A percentile compares a stretch with the other conserved stretches of the same genome.
These are phyloP conservation scores for Drosophila malerkotliana DNA, from an alignment of 1,140 invertebrate genomes.

Conservation along the genomic window DNA sequence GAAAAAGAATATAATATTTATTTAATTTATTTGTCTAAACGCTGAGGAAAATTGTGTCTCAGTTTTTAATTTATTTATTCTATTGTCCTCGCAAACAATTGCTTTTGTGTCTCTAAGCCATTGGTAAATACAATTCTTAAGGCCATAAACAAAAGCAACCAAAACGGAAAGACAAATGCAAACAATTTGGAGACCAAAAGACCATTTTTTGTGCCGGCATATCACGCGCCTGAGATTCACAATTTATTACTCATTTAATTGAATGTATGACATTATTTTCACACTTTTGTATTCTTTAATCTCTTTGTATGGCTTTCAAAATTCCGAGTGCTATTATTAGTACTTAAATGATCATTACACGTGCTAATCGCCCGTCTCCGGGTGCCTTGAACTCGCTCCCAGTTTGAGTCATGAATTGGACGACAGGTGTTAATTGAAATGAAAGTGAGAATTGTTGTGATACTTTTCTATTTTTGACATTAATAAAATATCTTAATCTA, in stretches of 20 bases:
- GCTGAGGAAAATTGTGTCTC: slow-evolving; percentile 4
- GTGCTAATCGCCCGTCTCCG: slow-evolving; percentile 34
- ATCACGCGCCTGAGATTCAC: slow-evolving; percentile 50
- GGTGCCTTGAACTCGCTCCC: slow-evolving; percentile 48
- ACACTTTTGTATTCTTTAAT: slow-evolving; percentile 23
- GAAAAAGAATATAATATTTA: not conserved
- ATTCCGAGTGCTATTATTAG: slow-evolving; percentile 36
- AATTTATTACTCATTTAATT: slow-evolving; percentile 47
- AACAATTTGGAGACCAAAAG: slow-evolving; percentile 37
- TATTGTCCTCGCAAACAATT: slow-evolving; percentile 34
- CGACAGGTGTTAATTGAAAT: slow-evolving; percentile 14
- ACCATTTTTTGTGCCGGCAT: slow-evolving; percentile 19
- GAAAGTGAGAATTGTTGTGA: slow-evolving; percentile 19
- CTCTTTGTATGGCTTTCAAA: not conserved
- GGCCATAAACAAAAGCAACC: slow-evolving; percentile 31
- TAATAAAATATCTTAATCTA: not conserved
- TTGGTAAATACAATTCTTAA: slow-evolving; percentile 39
- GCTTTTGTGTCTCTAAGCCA: slow-evolving; percentile 17
- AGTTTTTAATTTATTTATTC: slow-evolving; percentile 4
- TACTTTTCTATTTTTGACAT: not conserved
- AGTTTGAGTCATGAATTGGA: slow-evolving; percentile 11
- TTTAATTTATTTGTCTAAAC: slow-evolving; percentile 1
- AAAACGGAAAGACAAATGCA: slow-evolving; percentile 36
- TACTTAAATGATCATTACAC: slow-evolving; percentile 29
- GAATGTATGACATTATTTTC: slow-evolving; percentile 34